phyloP scores from a whole-genome alignment of 2,113 vertebrate genomes.

The Oxygymnocypris stewartii region DNA sequence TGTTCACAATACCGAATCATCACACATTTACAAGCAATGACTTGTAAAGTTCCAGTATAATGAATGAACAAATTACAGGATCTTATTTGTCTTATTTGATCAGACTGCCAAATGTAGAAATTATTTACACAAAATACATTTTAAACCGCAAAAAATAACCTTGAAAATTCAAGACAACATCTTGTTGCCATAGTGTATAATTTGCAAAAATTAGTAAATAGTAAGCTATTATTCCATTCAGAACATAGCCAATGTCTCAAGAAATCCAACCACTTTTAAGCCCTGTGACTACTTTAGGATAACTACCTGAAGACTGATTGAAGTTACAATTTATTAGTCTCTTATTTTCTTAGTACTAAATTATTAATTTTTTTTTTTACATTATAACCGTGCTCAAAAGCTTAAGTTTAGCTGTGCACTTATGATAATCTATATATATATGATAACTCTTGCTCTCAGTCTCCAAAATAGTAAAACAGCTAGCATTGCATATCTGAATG shows the following conservation, averaged over 20 bases:
- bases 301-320: not conserved
- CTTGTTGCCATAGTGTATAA: not conserved
- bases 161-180: not conserved
- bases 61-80: not conserved
- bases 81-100: not conserved
- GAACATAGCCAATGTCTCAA: not conserved
- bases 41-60: not conserved
- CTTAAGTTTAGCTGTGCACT: not conserved
- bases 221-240: not conserved
- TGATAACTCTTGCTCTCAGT: too few species aligned
- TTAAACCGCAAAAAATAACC: not conserved
- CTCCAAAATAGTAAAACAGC: not conserved
- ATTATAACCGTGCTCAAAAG: not conserved
- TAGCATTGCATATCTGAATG: not conserved
- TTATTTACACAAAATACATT: not conserved
- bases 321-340: not conserved
- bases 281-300: not conserved
- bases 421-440: not conserved
- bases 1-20: not conserved
- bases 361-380: not conserved
- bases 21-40: not conserved
- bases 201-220: not conserved
- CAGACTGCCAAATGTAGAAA: not conserved
- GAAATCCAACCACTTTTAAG: not conserved
- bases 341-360: too few species aligned